Evolutionary conservation across 2,888 invertebrate species (phyloP).

Genomic region (Schizaphis graminum): DNA sequence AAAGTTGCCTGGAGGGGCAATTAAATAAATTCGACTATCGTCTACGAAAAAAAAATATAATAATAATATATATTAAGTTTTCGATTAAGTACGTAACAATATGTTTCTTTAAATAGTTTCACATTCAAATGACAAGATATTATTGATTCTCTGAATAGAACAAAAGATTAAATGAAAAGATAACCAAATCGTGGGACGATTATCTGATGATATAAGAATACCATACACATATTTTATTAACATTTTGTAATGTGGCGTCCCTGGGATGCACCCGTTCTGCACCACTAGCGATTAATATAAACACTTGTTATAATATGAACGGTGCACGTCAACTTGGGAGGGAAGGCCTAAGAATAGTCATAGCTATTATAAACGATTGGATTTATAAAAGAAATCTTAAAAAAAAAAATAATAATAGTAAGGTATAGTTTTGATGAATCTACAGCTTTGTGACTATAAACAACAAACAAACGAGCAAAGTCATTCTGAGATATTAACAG

Average conservation of each 20-base stretch:
- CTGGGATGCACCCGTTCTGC: slow-evolving; percentile 55
- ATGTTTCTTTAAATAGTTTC: background rate
- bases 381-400: slow-evolving; percentile 27
- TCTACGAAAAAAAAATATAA: background rate
- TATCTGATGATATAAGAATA: background rate
- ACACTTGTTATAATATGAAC: background rate
- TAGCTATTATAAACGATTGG: slow-evolving; percentile 52
- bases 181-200: slow-evolving; percentile 14
- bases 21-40: background rate
- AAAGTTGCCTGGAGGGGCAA: background rate
- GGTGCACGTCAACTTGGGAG: background rate
- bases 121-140: background rate
- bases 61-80: background rate
- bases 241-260: background rate
- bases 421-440: slow-evolving; percentile 33
- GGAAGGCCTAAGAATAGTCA: background rate
- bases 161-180: slow-evolving; percentile 21
- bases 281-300: slow-evolving; percentile 12
- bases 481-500: slow-evolving; percentile 42
- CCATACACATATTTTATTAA: slow-evolving; percentile 10
- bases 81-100: background rate
- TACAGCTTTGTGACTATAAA: slow-evolving; percentile 47
- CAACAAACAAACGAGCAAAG: slow-evolving; percentile 57
- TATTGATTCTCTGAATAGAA: background rate
- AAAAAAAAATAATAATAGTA: background rate